Evolutionary conservation across 2,113 vertebrate genomes (phyloP).

Genomic region (Platysteira castanea): DNA sequence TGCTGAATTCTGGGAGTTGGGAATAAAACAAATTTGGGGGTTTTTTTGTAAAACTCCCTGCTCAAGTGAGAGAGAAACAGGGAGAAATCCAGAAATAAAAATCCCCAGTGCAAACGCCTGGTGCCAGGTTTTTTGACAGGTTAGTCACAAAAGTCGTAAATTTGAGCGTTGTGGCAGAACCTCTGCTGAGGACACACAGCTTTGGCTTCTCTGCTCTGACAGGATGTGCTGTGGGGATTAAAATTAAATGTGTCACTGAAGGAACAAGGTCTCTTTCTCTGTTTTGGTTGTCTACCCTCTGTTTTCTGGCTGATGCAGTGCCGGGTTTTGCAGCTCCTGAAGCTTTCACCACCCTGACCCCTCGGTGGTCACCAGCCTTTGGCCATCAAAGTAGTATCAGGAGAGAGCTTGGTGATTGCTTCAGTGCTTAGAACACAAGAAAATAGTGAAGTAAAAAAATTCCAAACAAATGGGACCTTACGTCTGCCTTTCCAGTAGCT

Average conservation of each 20-base stretch:
- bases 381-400: background rate
- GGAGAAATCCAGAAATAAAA: background rate
- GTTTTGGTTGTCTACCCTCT: background rate
- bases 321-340: background rate
- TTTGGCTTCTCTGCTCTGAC: conserved; percentile 10
- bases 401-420: background rate
- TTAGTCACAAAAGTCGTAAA: background rate
- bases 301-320: background rate
- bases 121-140: background rate
- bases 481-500: background rate
- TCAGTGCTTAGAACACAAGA: background rate
- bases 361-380: background rate
- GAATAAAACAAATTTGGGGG: background rate
- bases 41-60: background rate
- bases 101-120: background rate
- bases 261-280: background rate
- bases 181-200: background rate
- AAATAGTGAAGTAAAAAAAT: background rate
- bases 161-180: background rate
- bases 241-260: background rate
- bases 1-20: background rate
- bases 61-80: background rate
- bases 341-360: background rate
- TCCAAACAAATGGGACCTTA: background rate
- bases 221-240: background rate